Conservation (phyloP, 2,888 invertebrate genomes). For the Lepidocyrtinus sp. region DNA sequence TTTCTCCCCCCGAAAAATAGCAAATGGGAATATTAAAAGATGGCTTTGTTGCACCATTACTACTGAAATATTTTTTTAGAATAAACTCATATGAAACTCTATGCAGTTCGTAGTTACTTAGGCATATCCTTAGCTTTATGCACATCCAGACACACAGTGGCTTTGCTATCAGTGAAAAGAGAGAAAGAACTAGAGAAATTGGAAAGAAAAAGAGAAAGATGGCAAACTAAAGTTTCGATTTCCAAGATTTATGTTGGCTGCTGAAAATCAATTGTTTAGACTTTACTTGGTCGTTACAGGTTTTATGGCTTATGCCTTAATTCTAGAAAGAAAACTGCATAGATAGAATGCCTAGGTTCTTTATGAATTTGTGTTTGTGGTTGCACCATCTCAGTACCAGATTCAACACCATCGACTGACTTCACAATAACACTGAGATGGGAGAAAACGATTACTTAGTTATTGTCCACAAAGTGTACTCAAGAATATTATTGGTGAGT, state of each 20-base stretch:
- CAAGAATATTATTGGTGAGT: no score
- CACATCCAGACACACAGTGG: neutral
- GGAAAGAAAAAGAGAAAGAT: conserved; percentile 32
- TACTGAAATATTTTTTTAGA: neutral
- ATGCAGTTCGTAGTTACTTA: no score
- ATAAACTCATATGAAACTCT: neutral
- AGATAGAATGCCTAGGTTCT: no score
- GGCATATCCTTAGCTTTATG: no score
- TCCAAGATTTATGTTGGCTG: conserved; percentile 54
- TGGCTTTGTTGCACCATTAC: neutral
- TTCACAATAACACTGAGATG: conserved; percentile 19
- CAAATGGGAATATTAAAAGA: neutral
- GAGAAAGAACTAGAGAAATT: neutral
- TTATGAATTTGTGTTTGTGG: no score
- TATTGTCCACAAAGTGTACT: no score
- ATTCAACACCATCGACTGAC: conserved; percentile 21
- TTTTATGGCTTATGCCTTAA: conserved; percentile 43
- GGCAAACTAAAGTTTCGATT: conserved; percentile 51
- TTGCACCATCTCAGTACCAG: no score
- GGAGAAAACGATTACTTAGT: no score
- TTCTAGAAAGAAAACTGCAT: no score
- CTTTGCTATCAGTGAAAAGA: neutral
- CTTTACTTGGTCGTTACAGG: conserved; percentile 37
- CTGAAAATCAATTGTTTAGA: conserved; percentile 61
- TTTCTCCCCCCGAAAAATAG: neutral